These are phyloP conservation scores for Nasonovia ribisnigri DNA, from an alignment of 2,888 invertebrate species.

Conservation along the genomic window DNA sequence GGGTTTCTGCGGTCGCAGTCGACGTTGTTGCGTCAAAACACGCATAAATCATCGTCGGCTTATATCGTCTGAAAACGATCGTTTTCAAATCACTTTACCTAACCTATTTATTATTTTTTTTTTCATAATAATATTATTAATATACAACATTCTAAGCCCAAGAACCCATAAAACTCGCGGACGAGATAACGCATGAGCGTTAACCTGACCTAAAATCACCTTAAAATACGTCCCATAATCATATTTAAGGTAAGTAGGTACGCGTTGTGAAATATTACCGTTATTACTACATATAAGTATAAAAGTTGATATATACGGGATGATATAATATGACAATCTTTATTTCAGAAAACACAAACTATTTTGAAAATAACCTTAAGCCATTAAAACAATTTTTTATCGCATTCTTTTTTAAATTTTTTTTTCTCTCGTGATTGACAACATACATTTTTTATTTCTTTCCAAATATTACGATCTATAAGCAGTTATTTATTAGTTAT, in stretches of 20 bases:
- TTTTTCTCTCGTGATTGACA: too few relatives aligned
- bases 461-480: too few relatives aligned
- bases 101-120: not conserved
- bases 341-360: too few relatives aligned
- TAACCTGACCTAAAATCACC: constrained; percentile 10
- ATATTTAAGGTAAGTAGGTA: not conserved
- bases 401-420: too few relatives aligned
- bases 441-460: too few relatives aligned
- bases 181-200: not conserved
- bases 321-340: too few relatives aligned
- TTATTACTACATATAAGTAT: not conserved
- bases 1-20: not conserved
- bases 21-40: not conserved
- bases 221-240: not conserved
- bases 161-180: not conserved
- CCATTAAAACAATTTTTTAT: too few relatives aligned
- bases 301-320: not conserved
- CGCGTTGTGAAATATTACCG: not conserved
- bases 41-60: not conserved
- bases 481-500: too few relatives aligned
- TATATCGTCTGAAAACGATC: not conserved
- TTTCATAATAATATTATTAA: not conserved
- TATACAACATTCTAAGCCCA: not conserved
- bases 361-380: too few relatives aligned
- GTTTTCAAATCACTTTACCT: not conserved